Evolutionary conservation across 2,888 invertebrate genomes (phyloP).

Genomic region (Oscheius myriophilus): DNA sequence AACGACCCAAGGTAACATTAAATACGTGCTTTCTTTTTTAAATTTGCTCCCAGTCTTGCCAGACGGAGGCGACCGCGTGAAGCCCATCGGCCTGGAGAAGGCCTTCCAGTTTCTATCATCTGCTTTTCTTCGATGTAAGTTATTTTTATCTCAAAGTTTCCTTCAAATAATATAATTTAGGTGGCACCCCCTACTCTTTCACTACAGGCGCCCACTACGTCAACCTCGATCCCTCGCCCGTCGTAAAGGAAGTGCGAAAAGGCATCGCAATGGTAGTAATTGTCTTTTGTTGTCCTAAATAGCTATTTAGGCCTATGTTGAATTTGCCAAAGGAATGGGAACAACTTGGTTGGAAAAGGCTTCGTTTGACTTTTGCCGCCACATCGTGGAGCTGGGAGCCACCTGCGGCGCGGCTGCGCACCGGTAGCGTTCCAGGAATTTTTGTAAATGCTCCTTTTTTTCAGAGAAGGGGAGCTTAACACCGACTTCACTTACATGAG

Average conservation of each 20-base stretch:
- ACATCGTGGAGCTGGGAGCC: slow-evolving; percentile 77
- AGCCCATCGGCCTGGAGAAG: slow-evolving; percentile 6
- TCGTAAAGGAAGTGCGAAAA: slow-evolving; percentile 88
- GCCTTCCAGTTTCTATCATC: slow-evolving; percentile 87
- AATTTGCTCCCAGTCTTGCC: neutral
- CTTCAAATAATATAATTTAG: slow-evolving; percentile 70
- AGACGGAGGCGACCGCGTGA: neutral
- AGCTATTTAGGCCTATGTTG: slow-evolving; percentile 83
- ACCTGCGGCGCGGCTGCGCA: slow-evolving; percentile 37
- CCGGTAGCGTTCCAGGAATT: neutral
- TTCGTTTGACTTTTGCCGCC: slow-evolving; percentile 84
- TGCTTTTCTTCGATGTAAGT: slow-evolving; percentile 90
- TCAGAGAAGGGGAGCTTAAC: slow-evolving; percentile 52
- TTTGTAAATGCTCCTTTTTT: slow-evolving; percentile 4
- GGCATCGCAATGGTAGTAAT: slow-evolving; percentile 88
- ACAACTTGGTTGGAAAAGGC: slow-evolving; percentile 91
- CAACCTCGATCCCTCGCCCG: slow-evolving; percentile 79
- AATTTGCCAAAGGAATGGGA: slow-evolving; percentile 91
- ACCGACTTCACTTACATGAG: slow-evolving; percentile 76
- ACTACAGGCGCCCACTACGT: slow-evolving; percentile 90
- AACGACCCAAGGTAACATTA: slow-evolving; percentile 16
- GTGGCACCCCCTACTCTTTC: slow-evolving; percentile 79
- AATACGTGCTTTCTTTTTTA: neutral
- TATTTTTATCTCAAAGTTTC: neutral
- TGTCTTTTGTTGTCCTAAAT: neutral